Percentiles rank a stretch among this genome's conserved stretches.
phyloP scores from a whole-genome alignment of 2,888 invertebrate species.

The Caenorhabditis macrosperma region DNA sequence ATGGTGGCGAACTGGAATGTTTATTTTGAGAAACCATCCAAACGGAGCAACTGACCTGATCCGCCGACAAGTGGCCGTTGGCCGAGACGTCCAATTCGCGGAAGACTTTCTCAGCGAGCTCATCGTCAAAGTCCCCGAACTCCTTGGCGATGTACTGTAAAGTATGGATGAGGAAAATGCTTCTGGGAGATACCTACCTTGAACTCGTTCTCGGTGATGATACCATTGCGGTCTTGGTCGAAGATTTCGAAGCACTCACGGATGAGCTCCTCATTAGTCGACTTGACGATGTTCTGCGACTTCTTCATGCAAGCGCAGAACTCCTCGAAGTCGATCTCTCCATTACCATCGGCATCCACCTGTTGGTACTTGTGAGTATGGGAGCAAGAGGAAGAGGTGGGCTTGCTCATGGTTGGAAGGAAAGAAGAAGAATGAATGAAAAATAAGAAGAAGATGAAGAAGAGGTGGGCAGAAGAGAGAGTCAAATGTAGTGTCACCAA shows the following conservation, averaged over 20 bases:
- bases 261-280: constrained; percentile 78
- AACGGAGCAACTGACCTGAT: constrained; percentile 65
- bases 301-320: constrained; percentile 80
- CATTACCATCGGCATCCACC: constrained; percentile 80
- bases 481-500: not conserved
- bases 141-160: constrained; percentile 79
- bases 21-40: constrained; percentile 1
- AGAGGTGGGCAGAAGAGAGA: not conserved
- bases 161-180: not conserved
- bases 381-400: not conserved
- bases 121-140: constrained; percentile 78
- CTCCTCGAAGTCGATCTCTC: constrained; percentile 80
- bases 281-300: constrained; percentile 75
- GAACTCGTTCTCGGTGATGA: constrained; percentile 79
- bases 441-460: too few species aligned
- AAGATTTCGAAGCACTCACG: constrained; percentile 79
- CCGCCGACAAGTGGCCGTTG: constrained; percentile 78
- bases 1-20: constrained; percentile 73
- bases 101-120: constrained; percentile 79
- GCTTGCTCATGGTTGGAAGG: not conserved
- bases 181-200: constrained; percentile 68
- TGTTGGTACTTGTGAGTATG: constrained; percentile 30
- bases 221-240: constrained; percentile 77
- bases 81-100: constrained; percentile 79
- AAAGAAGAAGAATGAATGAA: too few species aligned